phyloP scores from a whole-genome alignment of 1,140 invertebrate species.

The Pogonomyrmex californicus region DNA sequence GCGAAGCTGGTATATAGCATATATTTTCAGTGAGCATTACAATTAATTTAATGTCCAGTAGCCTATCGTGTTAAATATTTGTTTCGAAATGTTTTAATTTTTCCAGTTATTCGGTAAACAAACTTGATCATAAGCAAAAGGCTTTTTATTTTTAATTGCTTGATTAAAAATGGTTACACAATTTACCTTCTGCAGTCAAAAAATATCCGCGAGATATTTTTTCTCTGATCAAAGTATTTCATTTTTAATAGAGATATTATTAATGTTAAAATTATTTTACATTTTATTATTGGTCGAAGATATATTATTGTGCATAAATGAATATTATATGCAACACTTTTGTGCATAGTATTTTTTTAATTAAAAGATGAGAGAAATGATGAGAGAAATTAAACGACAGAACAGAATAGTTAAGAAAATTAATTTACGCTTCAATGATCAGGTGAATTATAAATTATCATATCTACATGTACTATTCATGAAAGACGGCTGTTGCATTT shows the following conservation, averaged over 20 bases:
- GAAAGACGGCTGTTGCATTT: slow-evolving; percentile 14
- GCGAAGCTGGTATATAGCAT: slow-evolving; percentile 39
- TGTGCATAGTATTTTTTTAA: slow-evolving; percentile 7
- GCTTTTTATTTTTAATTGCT: slow-evolving; percentile 17
- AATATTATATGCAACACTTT: slow-evolving; percentile 22
- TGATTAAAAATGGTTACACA: slow-evolving; percentile 30
- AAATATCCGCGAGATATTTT: slow-evolving; percentile 8
- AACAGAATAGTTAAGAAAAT: slow-evolving; percentile 11
- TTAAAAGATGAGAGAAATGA: not conserved
- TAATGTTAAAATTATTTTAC: slow-evolving; percentile 35
- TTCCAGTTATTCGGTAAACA: not conserved
- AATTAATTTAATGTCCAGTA: slow-evolving; percentile 54
- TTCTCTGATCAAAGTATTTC: not conserved
- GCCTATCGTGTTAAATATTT: slow-evolving; percentile 6
- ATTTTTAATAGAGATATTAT: slow-evolving; percentile 9
- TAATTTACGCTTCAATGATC: slow-evolving; percentile 30
- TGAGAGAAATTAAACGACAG: not conserved
- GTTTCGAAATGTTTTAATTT: slow-evolving; percentile 34
- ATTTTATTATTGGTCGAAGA: not conserved
- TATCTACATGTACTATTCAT: slow-evolving; percentile 17
- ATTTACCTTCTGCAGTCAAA: slow-evolving; percentile 3
- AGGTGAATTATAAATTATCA: slow-evolving; percentile 17
- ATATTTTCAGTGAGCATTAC: slow-evolving; percentile 21
- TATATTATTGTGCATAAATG: not conserved
- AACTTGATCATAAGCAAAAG: not conserved